Conservation (phyloP, 2,888 invertebrate species). For the Melanophora roralis region DNA sequence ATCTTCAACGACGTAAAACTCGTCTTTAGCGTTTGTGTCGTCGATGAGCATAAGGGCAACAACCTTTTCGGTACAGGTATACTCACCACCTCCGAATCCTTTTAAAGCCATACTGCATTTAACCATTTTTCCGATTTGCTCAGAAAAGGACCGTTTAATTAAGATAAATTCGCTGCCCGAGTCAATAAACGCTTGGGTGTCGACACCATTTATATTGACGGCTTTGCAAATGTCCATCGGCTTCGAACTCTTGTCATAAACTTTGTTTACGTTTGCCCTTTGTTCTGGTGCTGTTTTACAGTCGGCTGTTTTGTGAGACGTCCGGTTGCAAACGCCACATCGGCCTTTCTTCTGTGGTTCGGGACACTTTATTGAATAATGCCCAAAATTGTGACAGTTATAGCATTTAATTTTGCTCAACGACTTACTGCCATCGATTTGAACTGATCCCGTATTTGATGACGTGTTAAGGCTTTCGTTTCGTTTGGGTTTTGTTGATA, state of each 20-base stretch:
- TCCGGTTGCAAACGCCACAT: slow-evolving; percentile 21
- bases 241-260: not conserved
- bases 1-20: slow-evolving; percentile 11
- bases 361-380: slow-evolving; percentile 14
- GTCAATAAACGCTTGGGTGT: slow-evolving; percentile 19
- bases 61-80: slow-evolving; percentile 37
- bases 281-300: not conserved
- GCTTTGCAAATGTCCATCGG: not conserved
- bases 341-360: slow-evolving; percentile 17
- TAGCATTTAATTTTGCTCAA: not conserved
- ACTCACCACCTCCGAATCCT: slow-evolving; percentile 30
- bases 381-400: too few species aligned
- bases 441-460: too few species aligned
- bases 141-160: slow-evolving; percentile 9
- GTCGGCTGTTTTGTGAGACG: slow-evolving; percentile 15
- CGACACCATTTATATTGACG: not conserved
- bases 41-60: slow-evolving; percentile 28
- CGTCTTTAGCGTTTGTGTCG: not conserved
- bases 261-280: slow-evolving; percentile 18
- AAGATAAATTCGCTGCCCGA: slow-evolving; percentile 15
- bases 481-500: not conserved
- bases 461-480: too few species aligned
- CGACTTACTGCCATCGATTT: not conserved
- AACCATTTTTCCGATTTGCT: not conserved
- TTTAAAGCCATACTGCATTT: not conserved